phyloP scores from a whole-genome alignment of 1,140 invertebrate species.

The Cyrtorhinus lividipennis region DNA sequence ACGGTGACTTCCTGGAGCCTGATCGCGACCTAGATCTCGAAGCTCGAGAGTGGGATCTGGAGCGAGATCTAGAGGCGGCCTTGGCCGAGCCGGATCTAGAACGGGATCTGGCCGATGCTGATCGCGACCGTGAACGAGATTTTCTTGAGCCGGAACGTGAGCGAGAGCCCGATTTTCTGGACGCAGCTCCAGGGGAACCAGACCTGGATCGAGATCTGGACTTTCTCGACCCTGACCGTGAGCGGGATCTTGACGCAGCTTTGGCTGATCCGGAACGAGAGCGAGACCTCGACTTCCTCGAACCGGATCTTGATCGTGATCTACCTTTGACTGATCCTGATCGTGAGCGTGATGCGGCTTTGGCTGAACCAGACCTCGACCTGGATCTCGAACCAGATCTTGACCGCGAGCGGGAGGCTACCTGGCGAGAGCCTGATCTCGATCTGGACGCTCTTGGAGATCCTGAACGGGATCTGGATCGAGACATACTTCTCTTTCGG shows the following conservation, averaged over 20 bases:
- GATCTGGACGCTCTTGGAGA: background rate
- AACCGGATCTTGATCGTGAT: constrained; percentile 23
- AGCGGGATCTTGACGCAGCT: constrained; percentile 20
- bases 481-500: background rate
- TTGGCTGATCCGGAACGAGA: constrained; percentile 24
- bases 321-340: constrained; percentile 26
- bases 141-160: constrained; percentile 23
- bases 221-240: constrained; percentile 21
- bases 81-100: constrained; percentile 26
- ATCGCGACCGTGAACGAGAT: constrained; percentile 4
- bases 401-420: background rate
- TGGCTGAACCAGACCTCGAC: constrained; percentile 18
- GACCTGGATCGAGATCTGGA: constrained; percentile 19
- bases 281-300: constrained; percentile 14
- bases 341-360: constrained; percentile 21
- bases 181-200: constrained; percentile 24
- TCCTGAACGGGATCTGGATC: background rate
- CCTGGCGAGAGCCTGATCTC: constrained; percentile 16
- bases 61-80: constrained; percentile 15
- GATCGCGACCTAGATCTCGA: constrained; percentile 26
- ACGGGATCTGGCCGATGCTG: constrained; percentile 23
- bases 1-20: constrained; percentile 29
- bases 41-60: constrained; percentile 21
- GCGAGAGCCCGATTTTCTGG: constrained; percentile 26
- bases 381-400: constrained; percentile 18